Conservation (phyloP, 2,113 vertebrate species). For the Clarias macrocephalus region DNA sequence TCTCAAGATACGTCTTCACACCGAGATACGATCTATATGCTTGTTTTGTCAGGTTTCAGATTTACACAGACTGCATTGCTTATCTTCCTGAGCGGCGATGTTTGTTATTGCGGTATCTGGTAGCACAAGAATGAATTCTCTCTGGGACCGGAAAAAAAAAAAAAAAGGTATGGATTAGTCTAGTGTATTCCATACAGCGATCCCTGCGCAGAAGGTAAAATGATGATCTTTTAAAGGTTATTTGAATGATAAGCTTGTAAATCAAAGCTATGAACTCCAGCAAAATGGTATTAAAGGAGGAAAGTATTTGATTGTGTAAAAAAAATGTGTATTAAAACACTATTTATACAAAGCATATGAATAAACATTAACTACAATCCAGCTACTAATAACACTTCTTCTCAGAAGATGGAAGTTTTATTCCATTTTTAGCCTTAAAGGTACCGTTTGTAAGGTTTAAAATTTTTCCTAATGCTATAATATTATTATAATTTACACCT, state of each 20-base stretch:
- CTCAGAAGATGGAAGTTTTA: background rate
- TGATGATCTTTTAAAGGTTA: background rate
- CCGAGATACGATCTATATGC: slow-evolving; percentile 16
- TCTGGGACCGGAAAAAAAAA: background rate
- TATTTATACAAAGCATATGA: background rate
- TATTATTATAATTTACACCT: background rate
- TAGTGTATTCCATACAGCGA: background rate
- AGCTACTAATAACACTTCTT: background rate
- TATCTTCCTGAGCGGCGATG: background rate
- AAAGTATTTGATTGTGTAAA: background rate
- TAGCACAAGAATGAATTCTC: background rate
- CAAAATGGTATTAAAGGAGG: background rate
- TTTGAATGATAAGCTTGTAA: background rate
- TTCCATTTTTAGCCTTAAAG: background rate
- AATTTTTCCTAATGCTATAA: background rate
- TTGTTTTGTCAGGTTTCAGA: slow-evolving; percentile 34
- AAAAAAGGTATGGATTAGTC: background rate
- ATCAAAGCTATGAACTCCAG: background rate
- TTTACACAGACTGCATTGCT: slow-evolving; percentile 3
- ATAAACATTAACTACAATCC: background rate
- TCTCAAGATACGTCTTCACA: slow-evolving; percentile 26
- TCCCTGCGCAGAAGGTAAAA: background rate
- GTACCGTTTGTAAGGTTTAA: background rate
- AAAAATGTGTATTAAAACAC: background rate
- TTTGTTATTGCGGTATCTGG: slow-evolving; percentile 3